Base-by-base conservation (phyloP, 2,888 invertebrate genomes). In the Patella ulyssiponensis region DNA sequence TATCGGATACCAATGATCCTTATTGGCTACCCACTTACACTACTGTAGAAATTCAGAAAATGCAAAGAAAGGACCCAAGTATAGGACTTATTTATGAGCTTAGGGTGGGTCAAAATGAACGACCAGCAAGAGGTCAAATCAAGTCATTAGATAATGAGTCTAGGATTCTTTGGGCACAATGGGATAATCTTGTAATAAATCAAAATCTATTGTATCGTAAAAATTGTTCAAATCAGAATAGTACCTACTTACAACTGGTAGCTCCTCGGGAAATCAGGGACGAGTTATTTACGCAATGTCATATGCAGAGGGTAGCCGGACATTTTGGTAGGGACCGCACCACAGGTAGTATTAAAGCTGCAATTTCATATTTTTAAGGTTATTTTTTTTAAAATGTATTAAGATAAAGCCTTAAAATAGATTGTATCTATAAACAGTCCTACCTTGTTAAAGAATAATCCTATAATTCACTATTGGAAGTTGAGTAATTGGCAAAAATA, bases 291-390 rank as follows among this genome's bases (percentile, higher is more conserved):
- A 3, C 72, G 14, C 23, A 77, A 15, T 51, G 52, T 17, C 77
- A 77, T 73, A 20, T 56, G n/a, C 17, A 17, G 20, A 64, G 44
- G 15, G n/a, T 27, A 53, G 74, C 71, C 3, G 71, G 77, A 58
- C 70, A 77, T 74, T 71, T 77, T 33, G 74, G 74, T 77, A 23
- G 77, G 11, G 74, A 73, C 5, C 73, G 56, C 33, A 74, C 74
- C n/a, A 11, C 74, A 14, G 56, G 71, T 14, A 27, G n/a, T 12
- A 56, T n/a, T n/a, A n/a, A n/a, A n/a, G n/a, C n/a, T n/a, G n/a
- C n/a, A n/a, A n/a, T n/a, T n/a, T n/a, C n/a, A n/a, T n/a, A n/a
- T n/a, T n/a, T n/a, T n/a, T n/a, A n/a, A n/a, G n/a, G n/a, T n/a
- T n/a, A n/a, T n/a, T n/a, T n/a, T n/a, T n/a, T n/a, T n/a, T n/a